Conservation (phyloP, 2,797 vertebrate genomes). For the Myotis planiceps region DNA sequence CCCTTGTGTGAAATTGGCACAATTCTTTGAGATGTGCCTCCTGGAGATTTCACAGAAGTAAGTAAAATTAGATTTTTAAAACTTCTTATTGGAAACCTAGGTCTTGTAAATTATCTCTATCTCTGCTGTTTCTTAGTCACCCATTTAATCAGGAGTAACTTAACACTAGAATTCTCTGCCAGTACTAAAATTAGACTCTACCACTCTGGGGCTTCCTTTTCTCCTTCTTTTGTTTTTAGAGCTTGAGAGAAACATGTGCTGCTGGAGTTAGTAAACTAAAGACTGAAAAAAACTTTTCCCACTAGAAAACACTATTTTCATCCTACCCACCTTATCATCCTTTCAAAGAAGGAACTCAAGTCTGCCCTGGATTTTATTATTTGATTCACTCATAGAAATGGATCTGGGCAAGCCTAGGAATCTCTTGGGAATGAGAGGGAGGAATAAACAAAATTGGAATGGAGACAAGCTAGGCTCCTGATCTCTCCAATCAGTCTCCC, state of each 20-base stretch:
- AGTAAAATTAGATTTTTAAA: slow-evolving; percentile 55
- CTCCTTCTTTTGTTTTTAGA: slow-evolving; percentile 63
- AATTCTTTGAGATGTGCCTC: slow-evolving; percentile 26
- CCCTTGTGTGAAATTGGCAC: not conserved
- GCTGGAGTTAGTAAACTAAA: slow-evolving; percentile 20
- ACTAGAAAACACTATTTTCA: slow-evolving; percentile 46
- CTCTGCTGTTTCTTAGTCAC: slow-evolving; percentile 67
- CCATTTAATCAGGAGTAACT: slow-evolving; percentile 72
- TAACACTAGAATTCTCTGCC: slow-evolving; percentile 69
- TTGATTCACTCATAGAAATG: slow-evolving; percentile 28
- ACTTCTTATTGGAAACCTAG: slow-evolving; percentile 13
- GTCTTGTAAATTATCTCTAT: slow-evolving; percentile 54
- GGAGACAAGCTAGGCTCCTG: not conserved
- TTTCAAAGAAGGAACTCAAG: slow-evolving; percentile 35
- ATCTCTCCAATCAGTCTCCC: not conserved
- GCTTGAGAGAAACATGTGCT: not conserved
- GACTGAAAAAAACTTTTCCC: not conserved
- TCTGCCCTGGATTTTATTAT: slow-evolving; percentile 33
- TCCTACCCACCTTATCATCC: not conserved
- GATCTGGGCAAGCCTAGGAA: not conserved
- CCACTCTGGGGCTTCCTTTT: slow-evolving; percentile 55
- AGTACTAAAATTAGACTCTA: slow-evolving; percentile 73
- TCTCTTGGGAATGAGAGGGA: not conserved
- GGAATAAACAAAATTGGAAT: slow-evolving; percentile 4
- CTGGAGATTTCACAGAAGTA: slow-evolving; percentile 34